These are phyloP conservation scores for Drosophila setifemur DNA, from an alignment of 1,140 invertebrate genomes.

Conservation along the genomic window DNA sequence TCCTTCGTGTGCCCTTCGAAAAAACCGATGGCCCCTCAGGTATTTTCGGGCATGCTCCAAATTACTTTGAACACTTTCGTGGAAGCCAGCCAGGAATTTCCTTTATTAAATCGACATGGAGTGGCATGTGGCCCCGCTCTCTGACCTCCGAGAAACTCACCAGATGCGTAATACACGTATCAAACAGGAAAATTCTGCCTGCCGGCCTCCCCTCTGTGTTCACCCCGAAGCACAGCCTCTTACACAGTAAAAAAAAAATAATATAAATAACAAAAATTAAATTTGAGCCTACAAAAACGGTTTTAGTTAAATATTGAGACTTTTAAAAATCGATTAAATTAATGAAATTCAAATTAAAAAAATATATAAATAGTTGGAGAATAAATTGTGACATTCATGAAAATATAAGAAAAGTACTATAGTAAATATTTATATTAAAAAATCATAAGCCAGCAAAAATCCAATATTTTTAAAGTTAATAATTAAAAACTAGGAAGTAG, in stretches of 20 bases:
- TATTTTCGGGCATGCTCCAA: conserved; percentile 77
- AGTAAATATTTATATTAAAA: too few relatives aligned
- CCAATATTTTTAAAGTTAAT: too few relatives aligned
- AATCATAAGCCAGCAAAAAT: too few relatives aligned
- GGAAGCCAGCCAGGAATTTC: conserved; percentile 64
- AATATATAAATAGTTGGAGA: too few relatives aligned
- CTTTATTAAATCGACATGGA: conserved; percentile 75
- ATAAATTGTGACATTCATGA: too few relatives aligned
- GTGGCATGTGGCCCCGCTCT: conserved; percentile 48
- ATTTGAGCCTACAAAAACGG: background rate
- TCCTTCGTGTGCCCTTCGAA: background rate
- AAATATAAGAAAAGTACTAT: too few relatives aligned
- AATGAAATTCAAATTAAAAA: too few relatives aligned
- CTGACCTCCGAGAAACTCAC: conserved; percentile 58
- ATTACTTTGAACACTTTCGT: conserved; percentile 76
- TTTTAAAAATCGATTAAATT: too few relatives aligned
- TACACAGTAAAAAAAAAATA: background rate
- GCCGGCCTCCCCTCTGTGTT: conserved; percentile 2
- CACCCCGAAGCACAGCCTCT: background rate
- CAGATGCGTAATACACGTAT: conserved; percentile 77
- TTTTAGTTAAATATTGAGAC: too few relatives aligned
- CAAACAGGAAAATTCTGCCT: conserved; percentile 66
- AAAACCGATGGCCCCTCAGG: conserved; percentile 42
- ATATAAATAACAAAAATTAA: background rate
- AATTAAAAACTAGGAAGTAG: too few relatives aligned